These are phyloP conservation scores for Acyrthosiphon pisum DNA, from an alignment of 1,140 invertebrate genomes.

Conservation along the genomic window DNA sequence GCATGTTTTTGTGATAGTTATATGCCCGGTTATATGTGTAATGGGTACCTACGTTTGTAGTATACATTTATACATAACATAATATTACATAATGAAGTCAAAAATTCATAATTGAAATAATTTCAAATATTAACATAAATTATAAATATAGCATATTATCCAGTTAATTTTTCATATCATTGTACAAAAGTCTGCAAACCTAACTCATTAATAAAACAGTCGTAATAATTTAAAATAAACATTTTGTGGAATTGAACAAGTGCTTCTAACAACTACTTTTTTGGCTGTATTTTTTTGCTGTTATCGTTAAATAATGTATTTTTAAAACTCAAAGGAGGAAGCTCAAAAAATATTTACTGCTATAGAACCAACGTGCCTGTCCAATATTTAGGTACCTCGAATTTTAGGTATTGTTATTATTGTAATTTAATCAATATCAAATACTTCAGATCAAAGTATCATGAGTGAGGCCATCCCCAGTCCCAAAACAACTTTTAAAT, in stretches of 20 bases:
- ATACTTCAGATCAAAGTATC: not conserved
- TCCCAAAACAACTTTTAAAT: not conserved
- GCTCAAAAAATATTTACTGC: not conserved
- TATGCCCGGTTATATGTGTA: too few species aligned
- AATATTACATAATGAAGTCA: not conserved
- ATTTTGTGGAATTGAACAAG: not conserved
- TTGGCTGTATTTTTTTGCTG: not conserved
- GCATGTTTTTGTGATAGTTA: not conserved
- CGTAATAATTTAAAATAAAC: not conserved
- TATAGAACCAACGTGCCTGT: not conserved
- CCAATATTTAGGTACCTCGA: not conserved
- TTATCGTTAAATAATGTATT: not conserved
- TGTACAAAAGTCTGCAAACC: not conserved
- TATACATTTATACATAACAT: not conserved
- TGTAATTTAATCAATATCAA: not conserved
- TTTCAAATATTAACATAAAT: not conserved
- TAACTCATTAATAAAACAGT: not conserved
- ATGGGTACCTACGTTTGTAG: not conserved
- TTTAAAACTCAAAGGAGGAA: not conserved
- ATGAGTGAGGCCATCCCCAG: not conserved
- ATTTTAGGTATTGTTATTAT: not conserved
- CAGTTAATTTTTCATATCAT: not conserved
- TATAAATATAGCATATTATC: not conserved
- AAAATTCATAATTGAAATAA: not conserved
- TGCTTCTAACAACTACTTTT: not conserved